These are phyloP conservation scores for Patella caerulea DNA, from an alignment of 2,888 invertebrate genomes.

Conservation along the genomic window DNA sequence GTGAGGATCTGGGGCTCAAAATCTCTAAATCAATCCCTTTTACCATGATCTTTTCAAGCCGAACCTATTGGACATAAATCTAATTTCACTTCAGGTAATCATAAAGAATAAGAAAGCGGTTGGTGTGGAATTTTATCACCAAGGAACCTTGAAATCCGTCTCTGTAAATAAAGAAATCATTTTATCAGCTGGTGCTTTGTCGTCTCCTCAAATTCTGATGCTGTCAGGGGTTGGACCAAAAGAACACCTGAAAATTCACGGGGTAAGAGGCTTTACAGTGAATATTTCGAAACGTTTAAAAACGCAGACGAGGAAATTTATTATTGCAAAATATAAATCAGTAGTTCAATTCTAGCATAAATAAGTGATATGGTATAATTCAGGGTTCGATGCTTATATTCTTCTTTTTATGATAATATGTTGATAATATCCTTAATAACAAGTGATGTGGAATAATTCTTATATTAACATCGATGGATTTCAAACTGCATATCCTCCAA, in stretches of 20 bases:
- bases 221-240: constrained; percentile 66
- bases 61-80: no score
- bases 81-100: constrained; percentile 40
- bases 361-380: not conserved
- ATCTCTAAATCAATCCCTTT: no score
- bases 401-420: no score
- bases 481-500: no score
- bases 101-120: constrained; percentile 51
- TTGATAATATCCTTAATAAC: no score
- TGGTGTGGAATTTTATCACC: constrained; percentile 54
- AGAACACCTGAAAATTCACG: constrained; percentile 55
- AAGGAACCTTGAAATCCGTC: constrained; percentile 40
- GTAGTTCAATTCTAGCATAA: no score
- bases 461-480: no score
- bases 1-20: no score
- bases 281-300: not conserved
- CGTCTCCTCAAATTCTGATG: constrained; percentile 66
- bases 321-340: not conserved
- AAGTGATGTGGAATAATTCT: no score
- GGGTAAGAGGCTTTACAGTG: constrained; percentile 73
- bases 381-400: no score
- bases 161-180: constrained; percentile 54
- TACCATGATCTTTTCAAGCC: no score
- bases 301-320: no score
- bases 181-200: constrained; percentile 65